Conservation (phyloP, 37 sponge, comb jelly and placozoan species). For the Chondrosia reniformis region DNA sequence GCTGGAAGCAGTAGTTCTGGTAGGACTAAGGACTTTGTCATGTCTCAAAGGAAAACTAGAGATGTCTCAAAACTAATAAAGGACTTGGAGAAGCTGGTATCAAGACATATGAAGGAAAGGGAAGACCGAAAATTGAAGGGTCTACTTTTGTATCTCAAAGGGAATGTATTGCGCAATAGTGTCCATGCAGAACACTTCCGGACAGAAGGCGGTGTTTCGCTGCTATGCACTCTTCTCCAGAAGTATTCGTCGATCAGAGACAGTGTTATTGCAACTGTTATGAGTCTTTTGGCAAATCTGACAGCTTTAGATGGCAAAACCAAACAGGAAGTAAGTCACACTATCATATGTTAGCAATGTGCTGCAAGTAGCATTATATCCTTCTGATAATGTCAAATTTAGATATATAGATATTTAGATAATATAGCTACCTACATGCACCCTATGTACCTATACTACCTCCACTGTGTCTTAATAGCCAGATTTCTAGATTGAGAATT, state of each 20-base stretch:
- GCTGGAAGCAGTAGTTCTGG: too few relatives aligned
- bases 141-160: background rate
- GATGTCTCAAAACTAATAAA: background rate
- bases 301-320: background rate
- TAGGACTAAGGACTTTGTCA: too few relatives aligned
- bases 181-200: background rate
- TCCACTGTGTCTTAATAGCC: too few relatives aligned
- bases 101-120: background rate
- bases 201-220: background rate
- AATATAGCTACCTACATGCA: too few relatives aligned
- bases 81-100: background rate
- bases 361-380: too few relatives aligned
- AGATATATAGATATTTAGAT: too few relatives aligned
- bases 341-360: too few relatives aligned
- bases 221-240: background rate
- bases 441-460: too few relatives aligned
- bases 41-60: background rate
- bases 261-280: background rate
- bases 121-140: conserved; percentile 14
- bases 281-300: background rate
- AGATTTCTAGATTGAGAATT: too few relatives aligned
- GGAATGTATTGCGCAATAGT: conserved; percentile 18
- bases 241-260: background rate
- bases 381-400: too few relatives aligned
- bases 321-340: conserved; percentile 12